phyloP scores from a whole-genome alignment of 2,888 invertebrate species.

The Hydraecia micacea region DNA sequence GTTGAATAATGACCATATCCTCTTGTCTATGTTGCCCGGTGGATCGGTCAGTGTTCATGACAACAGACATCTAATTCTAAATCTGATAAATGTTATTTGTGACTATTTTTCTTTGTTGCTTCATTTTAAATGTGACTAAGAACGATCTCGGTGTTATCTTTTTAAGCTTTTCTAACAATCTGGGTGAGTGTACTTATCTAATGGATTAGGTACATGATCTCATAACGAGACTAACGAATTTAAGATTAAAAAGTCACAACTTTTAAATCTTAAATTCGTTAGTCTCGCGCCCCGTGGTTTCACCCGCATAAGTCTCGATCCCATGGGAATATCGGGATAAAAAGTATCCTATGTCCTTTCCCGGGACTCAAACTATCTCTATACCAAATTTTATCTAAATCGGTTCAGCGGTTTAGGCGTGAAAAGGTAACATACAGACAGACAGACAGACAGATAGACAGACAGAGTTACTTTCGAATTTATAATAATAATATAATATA shows the following conservation, averaged over 20 bases:
- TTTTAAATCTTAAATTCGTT: no score
- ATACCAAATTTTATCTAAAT: no score
- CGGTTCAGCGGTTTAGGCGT: no score
- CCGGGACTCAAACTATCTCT: no score
- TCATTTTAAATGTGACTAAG: conserved; percentile 1
- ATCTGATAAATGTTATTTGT: conserved; percentile 28
- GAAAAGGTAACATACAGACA: no score
- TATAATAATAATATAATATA: no score
- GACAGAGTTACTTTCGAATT: no score
- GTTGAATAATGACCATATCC: conserved; percentile 85
- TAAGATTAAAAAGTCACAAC: not conserved
- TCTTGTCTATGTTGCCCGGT: conserved; percentile 64
- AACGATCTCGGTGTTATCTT: conserved; percentile 1
- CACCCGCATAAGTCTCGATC: no score
- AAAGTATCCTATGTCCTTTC: no score
- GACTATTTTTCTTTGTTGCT: not conserved
- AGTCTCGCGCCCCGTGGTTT: no score
- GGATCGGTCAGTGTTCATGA: conserved; percentile 35
- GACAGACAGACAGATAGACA: no score
- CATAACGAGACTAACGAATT: conserved; percentile 11
- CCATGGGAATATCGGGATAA: no score
- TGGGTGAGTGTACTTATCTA: not conserved
- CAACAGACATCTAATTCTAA: conserved; percentile 42
- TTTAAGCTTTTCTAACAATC: conserved; percentile 4
- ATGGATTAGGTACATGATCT: conserved; percentile 36